Base-by-base conservation (phyloP, 2,797 vertebrate genomes). In the Fistularia tabacaria region DNA sequence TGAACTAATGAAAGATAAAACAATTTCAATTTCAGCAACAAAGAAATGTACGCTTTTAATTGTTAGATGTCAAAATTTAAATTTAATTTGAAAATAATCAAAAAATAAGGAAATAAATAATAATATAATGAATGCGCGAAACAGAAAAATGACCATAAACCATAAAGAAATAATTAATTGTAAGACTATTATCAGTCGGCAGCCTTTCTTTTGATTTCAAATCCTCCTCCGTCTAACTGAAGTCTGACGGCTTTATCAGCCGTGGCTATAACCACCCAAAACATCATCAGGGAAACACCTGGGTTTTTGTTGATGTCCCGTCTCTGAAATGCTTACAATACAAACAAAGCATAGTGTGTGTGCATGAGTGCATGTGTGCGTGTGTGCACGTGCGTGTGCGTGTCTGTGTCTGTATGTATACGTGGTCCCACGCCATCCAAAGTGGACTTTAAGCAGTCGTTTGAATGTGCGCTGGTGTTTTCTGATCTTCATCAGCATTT, bases 281-380 rank as follows among this genome's bases (percentile, higher is more conserved):
- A 88, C 85, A 87, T 62, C 58, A 70, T 70, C 58, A 65, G 62
- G 62, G 59, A 80, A 85, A 82, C 89, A 91, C 88, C 87, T 87
- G 88, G 72, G 8, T 67, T 83, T 80, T 57, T 84, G 87, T 90
- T 88, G 85, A 86, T 76, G 77, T 59, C 77, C 70, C 73, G 56
- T 76, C 84, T 82, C 76, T 71, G 70, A 73, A 73, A 72, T 89
- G 90, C 84, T 90, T 90, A 90, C 88, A 90, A 85, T 77, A 91
- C 88, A 90, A 88, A 89, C 78, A 78, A 76, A 74, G 78, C 82
- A 79, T 82, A 25, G 75, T 76, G n/a, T n/a, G n/a, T n/a, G n/a
- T n/a, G n/a, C n/a, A n/a, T n/a, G n/a, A 66, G 64, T 66, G 62
- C 69, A 53, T 47, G 40, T 48, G 52, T 82, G 84, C 75, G 69